These are phyloP conservation scores for Halcyon leucocephala DNA, from an alignment of 2,797 vertebrate genomes.

Conservation along the genomic window DNA sequence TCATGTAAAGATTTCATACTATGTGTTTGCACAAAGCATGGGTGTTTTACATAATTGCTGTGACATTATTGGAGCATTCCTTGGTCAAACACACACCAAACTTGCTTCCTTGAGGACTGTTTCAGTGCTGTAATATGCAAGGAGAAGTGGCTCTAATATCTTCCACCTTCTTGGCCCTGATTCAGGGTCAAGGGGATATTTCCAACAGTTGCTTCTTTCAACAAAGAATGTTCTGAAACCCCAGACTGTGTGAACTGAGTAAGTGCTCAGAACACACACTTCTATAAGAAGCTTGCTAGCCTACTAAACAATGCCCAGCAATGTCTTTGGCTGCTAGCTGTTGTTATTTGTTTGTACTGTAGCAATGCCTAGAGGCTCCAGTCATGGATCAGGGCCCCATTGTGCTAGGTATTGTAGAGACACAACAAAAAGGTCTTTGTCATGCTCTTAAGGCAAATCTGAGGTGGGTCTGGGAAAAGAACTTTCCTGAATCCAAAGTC, in stretches of 20 bases:
- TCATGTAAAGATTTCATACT: not conserved
- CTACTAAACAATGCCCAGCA: slow-evolving; percentile 60
- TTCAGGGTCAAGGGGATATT: slow-evolving; percentile 56
- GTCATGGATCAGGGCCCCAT: slow-evolving; percentile 45
- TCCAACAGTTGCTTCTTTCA: slow-evolving; percentile 38
- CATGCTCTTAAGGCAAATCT: slow-evolving; percentile 39
- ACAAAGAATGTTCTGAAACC: slow-evolving; percentile 42
- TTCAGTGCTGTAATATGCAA: not conserved
- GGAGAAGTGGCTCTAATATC: not conserved
- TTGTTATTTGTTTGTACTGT: slow-evolving; percentile 62
- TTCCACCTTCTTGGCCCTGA: slow-evolving; percentile 2
- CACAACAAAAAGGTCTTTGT: slow-evolving; percentile 65
- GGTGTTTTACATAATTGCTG: not conserved
- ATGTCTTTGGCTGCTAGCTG: slow-evolving; percentile 54
- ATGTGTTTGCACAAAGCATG: not conserved
- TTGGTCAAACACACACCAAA: slow-evolving; percentile 9
- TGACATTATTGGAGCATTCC: not conserved
- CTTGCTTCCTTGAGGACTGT: not conserved
- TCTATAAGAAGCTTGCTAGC: slow-evolving; percentile 66
- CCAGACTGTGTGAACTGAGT: slow-evolving; percentile 48
- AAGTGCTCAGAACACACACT: slow-evolving; percentile 44
- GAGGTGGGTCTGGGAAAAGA: slow-evolving; percentile 47
- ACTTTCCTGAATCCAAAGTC: slow-evolving; percentile 10
- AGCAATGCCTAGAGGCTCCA: slow-evolving; percentile 62
- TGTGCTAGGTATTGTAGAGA: slow-evolving; percentile 52